Base-by-base conservation (phyloP, 2,113 vertebrate species). In the Malurus melanocephalus region DNA sequence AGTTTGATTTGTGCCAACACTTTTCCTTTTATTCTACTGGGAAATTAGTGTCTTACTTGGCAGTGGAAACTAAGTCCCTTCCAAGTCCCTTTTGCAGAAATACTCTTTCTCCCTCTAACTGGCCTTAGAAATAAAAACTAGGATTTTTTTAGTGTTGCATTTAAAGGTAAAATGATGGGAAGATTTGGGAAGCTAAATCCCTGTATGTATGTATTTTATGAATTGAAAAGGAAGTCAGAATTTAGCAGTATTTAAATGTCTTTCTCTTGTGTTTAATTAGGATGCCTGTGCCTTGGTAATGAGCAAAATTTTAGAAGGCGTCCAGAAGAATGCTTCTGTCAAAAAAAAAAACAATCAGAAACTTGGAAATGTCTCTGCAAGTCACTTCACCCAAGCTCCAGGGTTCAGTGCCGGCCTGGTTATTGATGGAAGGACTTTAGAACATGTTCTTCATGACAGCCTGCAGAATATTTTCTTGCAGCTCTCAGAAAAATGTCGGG, bases 381-480 rank as follows among this genome's bases (percentile, higher is more conserved):
- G 48, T 79, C 16, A 35, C 2, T 45, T 45, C 38, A 15, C 48
- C 32, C 93, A 53, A 33, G 21, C 78, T 81, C 14, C 22, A 12
- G 67, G 79, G 19, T 66, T 92, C 45, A 95, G 52, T 40, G 96
- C 97, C 53, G 97, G 97, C 19, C 94, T 99, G 30, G 61, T 98
- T 55, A 96, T 98, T 90, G 98, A 98, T 32, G 98, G 98, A 52
- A 97, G 91, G 43, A 97, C 98, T 32, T 96, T 99, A 69, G 98
- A 98, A 59, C 97, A 98, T 53, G 96, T 96, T 19, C 95, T 99
- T 83, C 97, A 98, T 16, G 96, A 98, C 32, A 96, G 93, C 35
- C 89, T 98, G 23, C 96, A 97, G 77, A 95, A 38, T 33, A 45
- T 73, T 48, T 98, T 99, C 90, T 93, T 98, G 81, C 96, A 97